Conservation (phyloP, 1,140 invertebrate genomes). For the Hydropsyche tenuis region DNA sequence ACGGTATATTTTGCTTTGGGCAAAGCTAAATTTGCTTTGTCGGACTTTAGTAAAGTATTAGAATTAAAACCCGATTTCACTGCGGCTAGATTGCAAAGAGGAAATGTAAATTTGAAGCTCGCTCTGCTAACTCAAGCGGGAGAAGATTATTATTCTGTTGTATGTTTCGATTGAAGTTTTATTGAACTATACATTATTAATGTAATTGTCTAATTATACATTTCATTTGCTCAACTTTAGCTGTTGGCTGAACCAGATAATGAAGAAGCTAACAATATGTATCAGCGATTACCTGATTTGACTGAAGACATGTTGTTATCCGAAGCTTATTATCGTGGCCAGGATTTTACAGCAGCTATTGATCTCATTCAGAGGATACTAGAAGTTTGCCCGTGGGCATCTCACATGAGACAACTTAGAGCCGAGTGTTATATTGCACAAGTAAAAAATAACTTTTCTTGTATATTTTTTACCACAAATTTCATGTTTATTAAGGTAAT, state of each 20-base stretch:
- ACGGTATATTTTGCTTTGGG: constrained; percentile 96
- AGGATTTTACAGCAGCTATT: constrained; percentile 75
- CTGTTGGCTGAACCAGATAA: constrained; percentile 78
- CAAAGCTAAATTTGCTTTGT: constrained; percentile 92
- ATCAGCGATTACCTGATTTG: constrained; percentile 70
- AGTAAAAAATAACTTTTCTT: constrained; percentile 48
- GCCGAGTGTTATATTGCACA: constrained; percentile 81
- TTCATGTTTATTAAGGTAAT: too few relatives aligned
- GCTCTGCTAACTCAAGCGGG: constrained; percentile 83
- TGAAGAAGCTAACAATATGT: constrained; percentile 73
- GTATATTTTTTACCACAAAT: too few relatives aligned
- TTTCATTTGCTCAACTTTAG: constrained; percentile 60
- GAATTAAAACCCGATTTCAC: constrained; percentile 95
- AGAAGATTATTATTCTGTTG: constrained; percentile 83
- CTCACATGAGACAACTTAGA: constrained; percentile 81
- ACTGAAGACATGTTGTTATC: constrained; percentile 72
- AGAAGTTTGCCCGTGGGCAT: constrained; percentile 91
- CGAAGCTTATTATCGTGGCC: constrained; percentile 69
- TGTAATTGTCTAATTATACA: constrained; percentile 9
- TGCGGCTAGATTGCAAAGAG: constrained; percentile 86
- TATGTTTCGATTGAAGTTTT: constrained; percentile 64
- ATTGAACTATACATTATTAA: neutral
- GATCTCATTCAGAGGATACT: constrained; percentile 75
- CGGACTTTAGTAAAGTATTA: constrained; percentile 89
- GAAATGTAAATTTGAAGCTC: constrained; percentile 87